A percentile compares a stretch with the other conserved stretches of the same genome.
Evolutionary conservation across 2,888 invertebrate species (phyloP).

Genomic region (Argyresthia goedartella): DNA sequence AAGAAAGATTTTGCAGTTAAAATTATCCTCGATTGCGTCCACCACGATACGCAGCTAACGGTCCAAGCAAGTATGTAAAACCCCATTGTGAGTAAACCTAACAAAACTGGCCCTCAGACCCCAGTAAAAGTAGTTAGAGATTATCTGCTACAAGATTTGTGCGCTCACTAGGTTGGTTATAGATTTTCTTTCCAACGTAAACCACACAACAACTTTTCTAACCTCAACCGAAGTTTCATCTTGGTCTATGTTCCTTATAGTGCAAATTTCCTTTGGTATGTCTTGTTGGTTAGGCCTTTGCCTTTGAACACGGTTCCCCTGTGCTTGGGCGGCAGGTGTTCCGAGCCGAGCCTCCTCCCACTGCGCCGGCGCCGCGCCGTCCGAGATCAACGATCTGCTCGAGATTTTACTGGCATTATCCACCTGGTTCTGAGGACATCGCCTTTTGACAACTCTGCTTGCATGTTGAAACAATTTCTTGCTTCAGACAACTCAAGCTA

Average conservation of each 20-base stretch:
- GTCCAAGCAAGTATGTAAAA: too few relatives aligned
- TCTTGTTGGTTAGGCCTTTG: slow-evolving; percentile 20
- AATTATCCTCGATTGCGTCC: too few relatives aligned
- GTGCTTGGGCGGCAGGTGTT: slow-evolving; percentile 70
- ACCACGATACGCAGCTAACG: too few relatives aligned
- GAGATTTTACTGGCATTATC: slow-evolving; percentile 55
- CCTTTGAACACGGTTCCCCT: slow-evolving; percentile 41
- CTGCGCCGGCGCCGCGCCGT: slow-evolving; percentile 50
- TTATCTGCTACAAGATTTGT: slow-evolving; percentile 60
- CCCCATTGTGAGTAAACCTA: slow-evolving; percentile 35
- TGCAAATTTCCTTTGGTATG: slow-evolving; percentile 20
- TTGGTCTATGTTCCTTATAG: slow-evolving; percentile 25
- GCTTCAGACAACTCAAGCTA: too few relatives aligned
- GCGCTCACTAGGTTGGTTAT: slow-evolving; percentile 50
- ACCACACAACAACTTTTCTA: slow-evolving; percentile 4
- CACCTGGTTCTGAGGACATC: slow-evolving; percentile 22
- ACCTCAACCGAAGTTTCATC: slow-evolving; percentile 19
- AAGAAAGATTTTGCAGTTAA: too few relatives aligned
- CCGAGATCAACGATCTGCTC: slow-evolving; percentile 61
- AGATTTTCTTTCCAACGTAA: slow-evolving; percentile 12
- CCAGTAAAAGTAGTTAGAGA: slow-evolving; percentile 55
- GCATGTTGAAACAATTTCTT: not conserved
- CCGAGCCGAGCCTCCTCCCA: slow-evolving; percentile 59
- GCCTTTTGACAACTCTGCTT: slow-evolving; percentile 2
- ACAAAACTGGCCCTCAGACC: slow-evolving; percentile 33